Evolutionary conservation across 2,888 invertebrate species (phyloP), one percentile per base, ranked within the genome.

Genomic region (Rhamnusium bicolor): DNA sequence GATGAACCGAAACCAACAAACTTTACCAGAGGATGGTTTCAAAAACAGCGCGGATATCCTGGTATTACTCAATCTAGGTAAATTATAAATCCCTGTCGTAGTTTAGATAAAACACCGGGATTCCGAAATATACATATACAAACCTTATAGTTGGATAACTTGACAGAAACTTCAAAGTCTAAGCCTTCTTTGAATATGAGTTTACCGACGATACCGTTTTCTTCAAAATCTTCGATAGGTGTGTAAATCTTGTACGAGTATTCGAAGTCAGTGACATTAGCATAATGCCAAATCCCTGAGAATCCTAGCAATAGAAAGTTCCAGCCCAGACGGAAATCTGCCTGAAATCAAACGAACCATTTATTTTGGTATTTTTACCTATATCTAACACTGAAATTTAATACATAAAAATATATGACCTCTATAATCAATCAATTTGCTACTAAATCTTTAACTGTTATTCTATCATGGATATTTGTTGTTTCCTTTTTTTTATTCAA

Each of bases 201-300:
- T 85, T 95, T 95, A 0, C 92, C 90, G 0, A 94, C 92, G 7
- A 94, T 89, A 0, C 95, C 95, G 81, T 94, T 95, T 83, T 95
- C 93, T 83, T 94, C 92, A 78, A 95, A 93, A 3, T 93, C 93
- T 81, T 92, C 91, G n/a, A 96, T 86, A 0, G 96, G 96, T 0
- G 95, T 94, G 83, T 92, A 94, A 49, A 95, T 87, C 79, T 93
- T 92, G 86, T 94, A 95, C 0, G 93, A 91, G 86, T 95, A 95
- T 76, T 95, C 93, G 77, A 96, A 94, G 86, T 95, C 92, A 10
- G 92, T 91, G 16, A 92, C 85, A 60, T 91, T 90, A 87, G 90
- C 89, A 87, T 91, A 94, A 82, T 92, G 92, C 93, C 95, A 95
- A 51, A 94, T 92, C 51, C 95, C 95, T 0, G 93, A 92, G 85